Percentiles rank a stretch among this genome's conserved stretches.
These are phyloP conservation scores for Cottus gobio DNA, from an alignment of 2,113 vertebrate genomes.

Conservation along the genomic window DNA sequence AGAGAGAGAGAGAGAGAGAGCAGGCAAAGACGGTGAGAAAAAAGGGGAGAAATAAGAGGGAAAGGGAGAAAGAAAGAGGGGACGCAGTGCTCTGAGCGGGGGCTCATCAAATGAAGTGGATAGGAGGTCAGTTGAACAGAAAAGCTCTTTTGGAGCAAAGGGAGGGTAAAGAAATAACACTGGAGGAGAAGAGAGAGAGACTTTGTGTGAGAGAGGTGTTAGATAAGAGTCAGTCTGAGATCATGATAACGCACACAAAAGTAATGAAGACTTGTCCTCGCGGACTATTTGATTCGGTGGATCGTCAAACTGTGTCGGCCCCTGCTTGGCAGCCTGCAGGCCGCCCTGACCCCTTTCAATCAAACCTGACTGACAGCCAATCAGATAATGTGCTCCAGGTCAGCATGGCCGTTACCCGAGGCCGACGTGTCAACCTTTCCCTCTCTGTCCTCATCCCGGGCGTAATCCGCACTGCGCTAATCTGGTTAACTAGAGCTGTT, in stretches of 20 bases:
- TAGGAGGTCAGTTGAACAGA: constrained; percentile 70
- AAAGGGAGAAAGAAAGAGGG: constrained; percentile 34
- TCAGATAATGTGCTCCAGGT: constrained; percentile 29
- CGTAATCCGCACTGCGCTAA: constrained; percentile 68
- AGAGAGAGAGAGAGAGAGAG: not conserved
- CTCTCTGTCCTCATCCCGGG: constrained; percentile 30
- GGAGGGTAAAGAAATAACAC: constrained; percentile 47
- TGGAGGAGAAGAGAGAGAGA: constrained; percentile 33
- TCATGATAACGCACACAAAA: constrained; percentile 24
- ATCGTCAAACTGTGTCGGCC: constrained; percentile 13
- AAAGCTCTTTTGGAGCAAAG: constrained; percentile 69
- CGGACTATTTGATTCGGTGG: constrained; percentile 15
- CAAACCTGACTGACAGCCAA: constrained; percentile 42
- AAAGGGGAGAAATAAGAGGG: constrained; percentile 28
- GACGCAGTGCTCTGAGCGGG: constrained; percentile 61
- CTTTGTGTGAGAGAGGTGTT: constrained; percentile 45
- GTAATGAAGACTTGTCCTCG: constrained; percentile 39
- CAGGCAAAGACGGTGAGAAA: constrained; percentile 38
- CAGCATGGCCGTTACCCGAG: constrained; percentile 22
- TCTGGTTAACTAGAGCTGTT: constrained; percentile 77
- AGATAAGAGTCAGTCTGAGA: constrained; percentile 32
- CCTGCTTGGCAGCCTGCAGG: constrained; percentile 13
- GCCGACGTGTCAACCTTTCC: constrained; percentile 15
- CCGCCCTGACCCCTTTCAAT: constrained; percentile 2
- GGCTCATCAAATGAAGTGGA: constrained; percentile 71